These are phyloP conservation scores for Gadopsis marmoratus DNA, from an alignment of 2,797 vertebrate genomes.

Conservation along the genomic window DNA sequence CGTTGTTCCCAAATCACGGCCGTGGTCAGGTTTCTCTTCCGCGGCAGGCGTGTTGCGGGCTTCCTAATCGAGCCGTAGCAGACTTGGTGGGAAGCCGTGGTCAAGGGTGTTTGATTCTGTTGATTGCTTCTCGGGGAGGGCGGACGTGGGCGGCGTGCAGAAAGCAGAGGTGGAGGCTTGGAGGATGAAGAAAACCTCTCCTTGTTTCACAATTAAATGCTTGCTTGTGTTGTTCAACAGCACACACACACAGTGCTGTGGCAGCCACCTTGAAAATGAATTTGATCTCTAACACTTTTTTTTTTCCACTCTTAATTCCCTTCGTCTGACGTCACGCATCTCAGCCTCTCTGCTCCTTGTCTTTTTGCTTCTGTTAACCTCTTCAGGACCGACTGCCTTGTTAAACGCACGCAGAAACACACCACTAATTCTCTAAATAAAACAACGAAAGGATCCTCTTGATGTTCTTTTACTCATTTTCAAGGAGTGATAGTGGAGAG, in stretches of 20 bases:
- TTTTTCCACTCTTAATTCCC: neutral
- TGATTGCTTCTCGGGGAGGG: conserved; percentile 72
- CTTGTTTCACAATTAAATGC: conserved; percentile 26
- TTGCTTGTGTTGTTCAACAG: conserved; percentile 7
- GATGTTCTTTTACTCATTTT: neutral
- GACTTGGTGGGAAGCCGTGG: conserved; percentile 28
- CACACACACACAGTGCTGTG: neutral
- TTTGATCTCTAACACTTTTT: conserved; percentile 26
- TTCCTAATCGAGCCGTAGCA: conserved; percentile 29
- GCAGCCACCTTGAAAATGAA: conserved; percentile 34
- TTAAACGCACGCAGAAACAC: neutral
- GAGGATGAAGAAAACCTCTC: conserved; percentile 3
- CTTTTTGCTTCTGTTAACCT: neutral
- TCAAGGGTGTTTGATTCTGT: conserved; percentile 72
- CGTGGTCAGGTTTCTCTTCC: neutral
- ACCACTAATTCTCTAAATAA: neutral
- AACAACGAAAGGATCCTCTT: neutral
- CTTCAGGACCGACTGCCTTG: neutral
- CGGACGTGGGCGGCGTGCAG: conserved; percentile 59
- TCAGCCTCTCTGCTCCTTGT: neutral
- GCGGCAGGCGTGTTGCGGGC: neutral
- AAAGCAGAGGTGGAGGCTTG: conserved; percentile 12
- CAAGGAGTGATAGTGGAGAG: neutral
- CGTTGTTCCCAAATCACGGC: neutral
- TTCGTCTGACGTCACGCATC: neutral